phyloP scores from a whole-genome alignment of 2,113 vertebrate species.

The Montifringilla adamsi region DNA sequence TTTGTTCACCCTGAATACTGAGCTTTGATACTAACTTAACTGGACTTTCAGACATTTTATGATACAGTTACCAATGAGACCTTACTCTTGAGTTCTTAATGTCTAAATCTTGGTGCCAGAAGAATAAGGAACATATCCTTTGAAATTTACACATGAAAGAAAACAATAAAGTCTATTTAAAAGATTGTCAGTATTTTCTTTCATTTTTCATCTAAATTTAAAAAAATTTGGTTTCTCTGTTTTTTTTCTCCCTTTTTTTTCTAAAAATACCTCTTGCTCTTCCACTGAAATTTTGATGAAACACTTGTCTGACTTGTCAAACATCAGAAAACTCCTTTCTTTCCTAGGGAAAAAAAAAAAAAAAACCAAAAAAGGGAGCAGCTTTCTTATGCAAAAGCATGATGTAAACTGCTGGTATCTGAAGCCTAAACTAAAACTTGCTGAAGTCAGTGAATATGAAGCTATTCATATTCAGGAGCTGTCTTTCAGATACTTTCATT shows the following conservation, averaged over 20 bases:
- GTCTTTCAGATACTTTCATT: background rate
- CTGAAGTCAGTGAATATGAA: background rate
- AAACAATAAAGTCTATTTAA: background rate
- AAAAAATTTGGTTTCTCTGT: too few species aligned
- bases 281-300: background rate
- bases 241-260: background rate
- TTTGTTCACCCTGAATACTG: background rate
- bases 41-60: background rate
- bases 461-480: background rate
- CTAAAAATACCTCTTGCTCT: background rate
- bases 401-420: background rate
- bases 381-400: background rate
- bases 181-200: background rate
- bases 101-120: background rate
- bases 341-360: background rate
- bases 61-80: background rate
- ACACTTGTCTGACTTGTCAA: background rate
- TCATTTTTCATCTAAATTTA: background rate
- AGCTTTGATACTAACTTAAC: background rate
- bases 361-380: background rate
- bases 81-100: background rate
- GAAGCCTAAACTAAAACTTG: background rate
- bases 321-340: background rate
- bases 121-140: background rate
- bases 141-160: background rate